These are phyloP conservation scores for Sebastes kiyomatsui DNA, from an alignment of 2,797 vertebrate genomes.

Conservation along the genomic window DNA sequence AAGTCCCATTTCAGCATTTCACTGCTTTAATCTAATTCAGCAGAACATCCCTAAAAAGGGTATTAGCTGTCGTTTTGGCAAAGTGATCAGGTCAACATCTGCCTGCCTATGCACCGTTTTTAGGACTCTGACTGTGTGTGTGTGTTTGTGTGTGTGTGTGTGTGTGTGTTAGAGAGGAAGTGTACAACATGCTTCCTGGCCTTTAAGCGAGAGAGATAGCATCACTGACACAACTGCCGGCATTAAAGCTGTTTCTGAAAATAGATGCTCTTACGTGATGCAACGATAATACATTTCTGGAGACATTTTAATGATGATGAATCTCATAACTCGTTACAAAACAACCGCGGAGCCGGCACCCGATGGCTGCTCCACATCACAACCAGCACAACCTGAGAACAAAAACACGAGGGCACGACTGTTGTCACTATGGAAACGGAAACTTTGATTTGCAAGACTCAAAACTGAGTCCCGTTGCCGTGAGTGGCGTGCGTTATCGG, in stretches of 20 bases:
- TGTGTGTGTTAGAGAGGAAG: too few relatives aligned
- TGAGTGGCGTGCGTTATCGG: background rate
- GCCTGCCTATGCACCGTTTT: conserved; percentile 1
- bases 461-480: background rate
- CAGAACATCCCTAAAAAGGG: conserved; percentile 10
- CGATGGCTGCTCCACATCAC: background rate
- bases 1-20: conserved; percentile 14
- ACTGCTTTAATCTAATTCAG: conserved; percentile 15
- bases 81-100: conserved; percentile 10
- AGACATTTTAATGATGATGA: conserved; percentile 12
- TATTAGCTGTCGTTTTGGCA: background rate
- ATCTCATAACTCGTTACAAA: background rate
- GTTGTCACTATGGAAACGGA: conserved; percentile 58
- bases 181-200: background rate
- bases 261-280: background rate
- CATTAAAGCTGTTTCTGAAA: background rate
- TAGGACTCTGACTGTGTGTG: background rate
- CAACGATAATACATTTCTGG: background rate
- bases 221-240: background rate
- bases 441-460: conserved; percentile 50
- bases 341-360: background rate
- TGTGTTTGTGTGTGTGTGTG: background rate
- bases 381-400: background rate
- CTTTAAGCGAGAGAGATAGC: conserved; percentile 15
- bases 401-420: conserved; percentile 9